Evolutionary conservation across 2,113 vertebrate genomes (phyloP).

Genomic region (Protobothrops mucrosquamatus): DNA sequence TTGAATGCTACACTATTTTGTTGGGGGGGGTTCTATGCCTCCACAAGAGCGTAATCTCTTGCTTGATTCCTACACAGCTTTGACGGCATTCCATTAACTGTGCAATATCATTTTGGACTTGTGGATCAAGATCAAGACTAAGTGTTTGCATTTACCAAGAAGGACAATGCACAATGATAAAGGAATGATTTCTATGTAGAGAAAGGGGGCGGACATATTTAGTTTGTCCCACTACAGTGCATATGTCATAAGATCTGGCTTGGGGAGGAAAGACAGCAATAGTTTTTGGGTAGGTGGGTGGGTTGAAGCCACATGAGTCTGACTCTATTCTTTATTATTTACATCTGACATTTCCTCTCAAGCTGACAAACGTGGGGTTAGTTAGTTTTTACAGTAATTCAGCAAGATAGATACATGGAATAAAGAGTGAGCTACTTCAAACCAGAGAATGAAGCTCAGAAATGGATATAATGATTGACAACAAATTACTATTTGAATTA

Average conservation of each 20-base stretch:
- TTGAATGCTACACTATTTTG: not conserved
- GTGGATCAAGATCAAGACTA: not conserved
- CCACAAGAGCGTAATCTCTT: not conserved
- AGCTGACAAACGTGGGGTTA: not conserved
- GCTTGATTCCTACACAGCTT: not conserved
- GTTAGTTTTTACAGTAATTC: not conserved
- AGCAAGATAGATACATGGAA: not conserved
- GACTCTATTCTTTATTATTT: not conserved
- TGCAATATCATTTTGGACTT: not conserved
- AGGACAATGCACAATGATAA: not conserved
- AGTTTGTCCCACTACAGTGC: not conserved
- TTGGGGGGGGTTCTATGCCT: not conserved
- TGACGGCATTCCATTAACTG: not conserved
- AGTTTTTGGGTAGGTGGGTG: not conserved
- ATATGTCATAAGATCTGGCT: not conserved
- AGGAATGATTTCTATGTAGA: conserved; percentile 3
- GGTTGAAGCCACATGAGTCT: not conserved
- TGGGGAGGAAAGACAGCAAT: not conserved
- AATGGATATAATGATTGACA: not conserved
- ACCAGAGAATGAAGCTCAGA: not conserved
- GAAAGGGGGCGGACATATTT: not conserved
- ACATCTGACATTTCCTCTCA: not conserved
- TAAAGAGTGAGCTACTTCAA: not conserved
- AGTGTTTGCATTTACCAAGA: not conserved
- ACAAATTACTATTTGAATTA: not conserved